Evolutionary conservation across 2,113 vertebrate species (phyloP).

Genomic region (Psettodes erumei): DNA sequence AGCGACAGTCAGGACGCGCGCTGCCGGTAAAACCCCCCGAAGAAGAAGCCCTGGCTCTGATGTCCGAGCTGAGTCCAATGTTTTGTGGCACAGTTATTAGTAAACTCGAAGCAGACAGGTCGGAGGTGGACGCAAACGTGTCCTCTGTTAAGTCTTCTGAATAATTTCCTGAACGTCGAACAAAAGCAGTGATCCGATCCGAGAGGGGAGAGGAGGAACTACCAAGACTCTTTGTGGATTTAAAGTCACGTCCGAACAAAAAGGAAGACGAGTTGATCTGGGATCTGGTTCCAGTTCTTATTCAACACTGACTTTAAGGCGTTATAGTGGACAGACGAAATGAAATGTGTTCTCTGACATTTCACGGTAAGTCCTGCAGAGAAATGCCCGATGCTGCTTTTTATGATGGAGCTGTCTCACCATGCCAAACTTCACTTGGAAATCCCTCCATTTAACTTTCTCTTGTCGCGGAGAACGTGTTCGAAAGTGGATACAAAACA

Average conservation of each 20-base stretch:
- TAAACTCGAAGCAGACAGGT: background rate
- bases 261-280: background rate
- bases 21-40: no score
- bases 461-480: background rate
- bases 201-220: background rate
- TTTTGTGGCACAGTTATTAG: no score
- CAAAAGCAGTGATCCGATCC: accelerated
- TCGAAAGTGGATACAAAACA: background rate
- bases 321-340: background rate
- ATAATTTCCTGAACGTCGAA: background rate
- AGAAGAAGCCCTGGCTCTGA: no score
- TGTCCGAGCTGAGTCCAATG: no score
- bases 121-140: no score
- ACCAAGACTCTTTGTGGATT: background rate
- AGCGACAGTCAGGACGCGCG: no score
- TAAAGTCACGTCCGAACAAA: slow-evolving; percentile 12
- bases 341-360: background rate
- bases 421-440: background rate
- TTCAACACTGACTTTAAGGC: background rate
- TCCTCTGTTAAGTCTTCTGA: background rate
- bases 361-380: slow-evolving; percentile 27
- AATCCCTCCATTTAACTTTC: background rate
- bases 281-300: background rate
- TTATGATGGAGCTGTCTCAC: background rate
- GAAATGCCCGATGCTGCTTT: background rate